Evolutionary conservation across 92 coral and sea anemone genomes (phyloP).

Genomic region (Palythoa heliodiscus): DNA sequence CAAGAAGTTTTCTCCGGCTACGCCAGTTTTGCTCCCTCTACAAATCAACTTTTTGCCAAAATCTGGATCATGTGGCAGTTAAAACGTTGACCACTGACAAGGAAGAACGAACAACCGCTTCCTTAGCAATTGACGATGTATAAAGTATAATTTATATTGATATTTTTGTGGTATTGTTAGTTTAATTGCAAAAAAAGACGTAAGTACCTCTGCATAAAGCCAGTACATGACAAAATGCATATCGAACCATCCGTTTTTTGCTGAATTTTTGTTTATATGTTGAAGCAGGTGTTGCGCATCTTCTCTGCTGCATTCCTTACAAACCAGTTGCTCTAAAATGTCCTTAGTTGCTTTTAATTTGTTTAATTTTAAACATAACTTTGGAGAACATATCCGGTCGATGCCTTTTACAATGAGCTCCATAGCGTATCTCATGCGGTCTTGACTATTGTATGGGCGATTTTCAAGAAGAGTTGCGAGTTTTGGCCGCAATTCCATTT

Average conservation of each 20-base stretch:
- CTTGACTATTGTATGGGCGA: constrained; percentile 15
- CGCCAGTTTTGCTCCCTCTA: too few species aligned
- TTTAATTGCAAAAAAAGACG: not conserved
- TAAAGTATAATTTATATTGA: too few species aligned
- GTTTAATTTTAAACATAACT: not conserved
- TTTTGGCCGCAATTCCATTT: not conserved
- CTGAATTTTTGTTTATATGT: not conserved
- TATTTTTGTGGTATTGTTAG: not conserved
- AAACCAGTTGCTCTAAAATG: not conserved
- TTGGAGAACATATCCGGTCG: not conserved
- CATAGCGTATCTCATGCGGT: constrained; percentile 25
- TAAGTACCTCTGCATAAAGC: not conserved
- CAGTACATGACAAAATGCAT: constrained; percentile 22
- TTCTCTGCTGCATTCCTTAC: not conserved
- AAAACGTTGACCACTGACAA: too few species aligned
- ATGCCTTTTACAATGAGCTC: constrained; percentile 1
- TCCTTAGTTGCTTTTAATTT: not conserved
- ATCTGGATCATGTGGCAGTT: too few species aligned
- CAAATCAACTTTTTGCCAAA: too few species aligned
- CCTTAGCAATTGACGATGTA: too few species aligned
- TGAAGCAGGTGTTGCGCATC: not conserved
- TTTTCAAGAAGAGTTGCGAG: constrained; percentile 16
- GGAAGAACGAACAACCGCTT: too few species aligned
- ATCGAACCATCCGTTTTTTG: constrained; percentile 6
- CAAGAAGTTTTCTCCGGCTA: too few species aligned